Conservation (phyloP, 2,888 invertebrate genomes). For the Hyalella azteca region DNA sequence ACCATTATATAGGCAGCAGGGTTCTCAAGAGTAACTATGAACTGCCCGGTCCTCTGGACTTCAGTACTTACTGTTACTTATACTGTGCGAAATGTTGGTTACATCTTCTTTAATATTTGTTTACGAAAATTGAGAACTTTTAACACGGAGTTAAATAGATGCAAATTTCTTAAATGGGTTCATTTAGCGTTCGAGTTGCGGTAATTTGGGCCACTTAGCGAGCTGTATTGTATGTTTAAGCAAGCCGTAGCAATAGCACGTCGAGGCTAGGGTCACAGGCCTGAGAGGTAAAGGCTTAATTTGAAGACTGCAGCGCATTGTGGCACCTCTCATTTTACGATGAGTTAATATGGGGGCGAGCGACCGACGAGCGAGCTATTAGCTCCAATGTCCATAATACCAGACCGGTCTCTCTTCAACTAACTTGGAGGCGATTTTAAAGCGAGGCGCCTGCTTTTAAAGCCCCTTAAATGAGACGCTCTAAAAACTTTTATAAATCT, state of each 20-base stretch:
- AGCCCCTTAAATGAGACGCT: neutral
- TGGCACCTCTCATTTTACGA: neutral
- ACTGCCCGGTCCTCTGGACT: too few relatives aligned
- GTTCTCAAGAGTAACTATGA: too few relatives aligned
- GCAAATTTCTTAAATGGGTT: neutral
- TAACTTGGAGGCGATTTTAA: slow-evolving; percentile 2
- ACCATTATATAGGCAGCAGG: too few relatives aligned
- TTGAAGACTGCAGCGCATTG: neutral
- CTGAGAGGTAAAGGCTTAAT: neutral
- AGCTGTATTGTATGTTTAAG: neutral
- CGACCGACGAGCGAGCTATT: neutral
- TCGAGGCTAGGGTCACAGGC: neutral
- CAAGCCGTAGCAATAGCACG: neutral
- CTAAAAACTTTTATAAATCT: slow-evolving; percentile 26
- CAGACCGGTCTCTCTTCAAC: neutral
- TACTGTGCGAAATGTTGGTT: too few relatives aligned
- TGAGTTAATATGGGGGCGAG: neutral
- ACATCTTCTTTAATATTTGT: too few relatives aligned
- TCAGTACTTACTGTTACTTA: too few relatives aligned
- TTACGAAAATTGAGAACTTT: neutral
- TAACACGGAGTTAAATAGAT: neutral
- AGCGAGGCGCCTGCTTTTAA: slow-evolving; percentile 19
- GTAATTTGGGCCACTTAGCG: neutral
- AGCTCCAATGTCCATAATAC: slow-evolving; percentile 9
- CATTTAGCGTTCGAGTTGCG: neutral